Evolutionary conservation across 2,888 invertebrate genomes (phyloP).

Genomic region (Dichetophora obliterata): DNA sequence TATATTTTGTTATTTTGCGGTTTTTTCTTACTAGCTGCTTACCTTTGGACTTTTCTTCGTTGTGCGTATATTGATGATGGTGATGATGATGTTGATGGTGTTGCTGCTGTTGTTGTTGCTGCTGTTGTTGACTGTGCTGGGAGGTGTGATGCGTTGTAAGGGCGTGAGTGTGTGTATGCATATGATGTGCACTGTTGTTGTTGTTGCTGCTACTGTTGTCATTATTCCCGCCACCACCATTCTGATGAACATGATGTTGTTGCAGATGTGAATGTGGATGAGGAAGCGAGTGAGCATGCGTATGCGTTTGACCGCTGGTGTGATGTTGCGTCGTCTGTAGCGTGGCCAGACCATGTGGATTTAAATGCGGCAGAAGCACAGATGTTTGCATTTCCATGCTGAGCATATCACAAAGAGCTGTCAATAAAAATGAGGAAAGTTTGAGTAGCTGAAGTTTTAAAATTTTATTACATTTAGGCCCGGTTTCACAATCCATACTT

Average conservation of each 20-base stretch:
- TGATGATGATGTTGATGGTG: constrained; percentile 9
- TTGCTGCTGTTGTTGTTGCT: constrained; percentile 7
- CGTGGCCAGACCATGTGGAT: constrained; percentile 11
- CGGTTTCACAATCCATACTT: too few relatives aligned
- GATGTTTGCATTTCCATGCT: constrained; percentile 49
- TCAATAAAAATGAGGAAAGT: neutral
- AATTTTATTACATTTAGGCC: too few relatives aligned
- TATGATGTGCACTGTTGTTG: constrained; percentile 19
- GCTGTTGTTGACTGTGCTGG: constrained; percentile 8
- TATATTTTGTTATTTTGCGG: neutral
- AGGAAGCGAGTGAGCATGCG: constrained; percentile 8
- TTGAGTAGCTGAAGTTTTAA: neutral
- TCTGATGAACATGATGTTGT: constrained; percentile 12
- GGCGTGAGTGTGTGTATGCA: constrained; percentile 10
- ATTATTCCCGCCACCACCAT: constrained; percentile 1
- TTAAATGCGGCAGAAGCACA: constrained; percentile 26
- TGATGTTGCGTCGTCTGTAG: constrained; percentile 29
- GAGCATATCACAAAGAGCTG: constrained; percentile 43
- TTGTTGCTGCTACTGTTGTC: neutral
- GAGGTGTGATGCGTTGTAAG: neutral
- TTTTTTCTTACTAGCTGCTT: neutral
- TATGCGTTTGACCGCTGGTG: constrained; percentile 13
- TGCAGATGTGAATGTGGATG: constrained; percentile 18
- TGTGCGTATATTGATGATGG: constrained; percentile 27
- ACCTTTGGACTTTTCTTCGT: constrained; percentile 33